These are phyloP conservation scores for Salticus scenicus DNA, from an alignment of 2,888 invertebrate species.

Conservation along the genomic window DNA sequence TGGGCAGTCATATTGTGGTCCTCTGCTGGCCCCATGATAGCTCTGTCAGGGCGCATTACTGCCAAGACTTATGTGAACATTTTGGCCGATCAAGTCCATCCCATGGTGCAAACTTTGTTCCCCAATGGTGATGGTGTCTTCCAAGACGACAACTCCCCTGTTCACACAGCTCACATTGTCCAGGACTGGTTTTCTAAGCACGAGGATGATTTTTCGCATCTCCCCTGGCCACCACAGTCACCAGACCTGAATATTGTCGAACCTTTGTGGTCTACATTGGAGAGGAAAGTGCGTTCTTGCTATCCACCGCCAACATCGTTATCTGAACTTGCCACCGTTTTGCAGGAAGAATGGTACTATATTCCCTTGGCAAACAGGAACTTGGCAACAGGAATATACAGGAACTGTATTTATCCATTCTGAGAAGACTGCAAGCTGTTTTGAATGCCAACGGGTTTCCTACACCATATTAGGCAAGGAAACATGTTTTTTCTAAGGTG, in stretches of 20 bases:
- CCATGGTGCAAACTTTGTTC: background rate
- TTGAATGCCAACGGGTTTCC: too few species aligned
- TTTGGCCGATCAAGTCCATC: background rate
- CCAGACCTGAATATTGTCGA: conserved; percentile 16
- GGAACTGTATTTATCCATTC: too few species aligned
- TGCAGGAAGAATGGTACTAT: conserved; percentile 14
- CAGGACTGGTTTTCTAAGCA: conserved; percentile 28
- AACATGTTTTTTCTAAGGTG: too few species aligned
- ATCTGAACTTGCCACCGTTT: conserved; percentile 26
- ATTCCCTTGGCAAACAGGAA: too few species aligned
- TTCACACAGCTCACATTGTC: conserved; percentile 6
- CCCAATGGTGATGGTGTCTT: background rate
- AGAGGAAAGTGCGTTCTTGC: conserved; percentile 14
- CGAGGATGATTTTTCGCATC: conserved; percentile 19
- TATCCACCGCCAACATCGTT: conserved; percentile 20
- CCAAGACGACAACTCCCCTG: background rate
- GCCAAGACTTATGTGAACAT: conserved; percentile 19
- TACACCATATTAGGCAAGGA: too few species aligned
- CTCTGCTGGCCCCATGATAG: background rate
- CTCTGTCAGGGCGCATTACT: background rate
- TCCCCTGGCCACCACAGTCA: conserved; percentile 14
- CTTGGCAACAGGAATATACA: too few species aligned
- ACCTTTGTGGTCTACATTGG: conserved; percentile 12
- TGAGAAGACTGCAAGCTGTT: too few species aligned
- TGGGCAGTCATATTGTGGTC: background rate